phyloP scores from a whole-genome alignment of 2,113 vertebrate species.

The Onychostoma macrolepis region DNA sequence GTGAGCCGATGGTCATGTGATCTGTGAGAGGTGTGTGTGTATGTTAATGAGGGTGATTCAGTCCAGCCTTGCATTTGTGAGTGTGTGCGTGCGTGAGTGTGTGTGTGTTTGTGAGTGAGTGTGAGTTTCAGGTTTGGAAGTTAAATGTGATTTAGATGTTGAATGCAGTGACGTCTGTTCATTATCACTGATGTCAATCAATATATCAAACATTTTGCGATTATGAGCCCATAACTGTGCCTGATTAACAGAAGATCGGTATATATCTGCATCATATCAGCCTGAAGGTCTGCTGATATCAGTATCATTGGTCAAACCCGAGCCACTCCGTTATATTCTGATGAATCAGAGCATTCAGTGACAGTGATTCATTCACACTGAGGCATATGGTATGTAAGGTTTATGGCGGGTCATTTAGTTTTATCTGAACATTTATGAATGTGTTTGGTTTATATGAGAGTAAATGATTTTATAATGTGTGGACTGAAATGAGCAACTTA shows the following conservation, averaged over 20 bases:
- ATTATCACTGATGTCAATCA: background rate
- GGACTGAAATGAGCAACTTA: background rate
- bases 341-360: background rate
- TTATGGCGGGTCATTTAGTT: background rate
- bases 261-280: background rate
- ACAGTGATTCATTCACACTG: background rate
- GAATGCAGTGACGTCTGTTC: background rate
- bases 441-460: background rate
- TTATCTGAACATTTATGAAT: background rate
- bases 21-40: conserved; percentile 35
- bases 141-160: background rate
- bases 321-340: background rate
- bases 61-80: background rate
- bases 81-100: conserved; percentile 27
- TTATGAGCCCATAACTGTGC: background rate
- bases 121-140: too few relatives aligned
- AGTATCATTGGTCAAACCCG: background rate
- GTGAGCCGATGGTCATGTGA: conserved; percentile 40
- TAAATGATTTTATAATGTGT: background rate
- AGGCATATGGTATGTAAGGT: background rate
- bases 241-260: background rate
- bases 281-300: background rate
- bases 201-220: background rate
- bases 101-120: conserved; percentile 22
- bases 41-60: background rate